A percentile compares a stretch with the other conserved stretches of the same genome.
Evolutionary conservation across 2,797 vertebrate species (phyloP).

Genomic region (Alfaro cultratus): DNA sequence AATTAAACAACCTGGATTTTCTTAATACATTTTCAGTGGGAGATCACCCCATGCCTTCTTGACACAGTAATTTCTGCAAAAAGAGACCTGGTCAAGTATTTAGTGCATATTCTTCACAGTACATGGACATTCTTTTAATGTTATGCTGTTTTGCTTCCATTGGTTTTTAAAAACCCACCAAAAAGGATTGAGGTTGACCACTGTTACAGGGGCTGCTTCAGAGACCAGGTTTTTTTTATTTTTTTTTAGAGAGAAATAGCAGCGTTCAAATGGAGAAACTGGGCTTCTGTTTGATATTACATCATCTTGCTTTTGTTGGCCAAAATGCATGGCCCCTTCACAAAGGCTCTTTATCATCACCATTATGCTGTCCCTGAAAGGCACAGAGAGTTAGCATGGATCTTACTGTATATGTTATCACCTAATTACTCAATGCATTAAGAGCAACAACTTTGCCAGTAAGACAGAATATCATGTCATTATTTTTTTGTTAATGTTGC

Average conservation of each 20-base stretch:
- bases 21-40: not conserved
- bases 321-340: conserved; percentile 55
- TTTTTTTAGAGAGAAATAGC: conserved; percentile 52
- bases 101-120: not conserved
- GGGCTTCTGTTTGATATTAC: conserved; percentile 63
- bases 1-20: not conserved
- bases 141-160: not conserved
- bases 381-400: conserved; percentile 49
- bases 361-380: conserved; percentile 57
- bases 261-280: conserved; percentile 38
- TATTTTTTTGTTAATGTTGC: conserved; percentile 8
- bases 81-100: not conserved
- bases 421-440: conserved; percentile 17
- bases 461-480: conserved; percentile 4
- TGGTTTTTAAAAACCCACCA: not conserved
- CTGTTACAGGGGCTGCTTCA: conserved; percentile 41
- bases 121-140: not conserved
- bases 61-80: not conserved
- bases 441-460: conserved; percentile 2
- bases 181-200: not conserved
- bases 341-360: conserved; percentile 74
- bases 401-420: conserved; percentile 20
- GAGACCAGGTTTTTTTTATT: conserved; percentile 25
- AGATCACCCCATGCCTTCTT: not conserved
- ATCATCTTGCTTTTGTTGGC: conserved; percentile 70